Conservation (phyloP, 2,888 invertebrate genomes). For the Vesta saturnalis region DNA sequence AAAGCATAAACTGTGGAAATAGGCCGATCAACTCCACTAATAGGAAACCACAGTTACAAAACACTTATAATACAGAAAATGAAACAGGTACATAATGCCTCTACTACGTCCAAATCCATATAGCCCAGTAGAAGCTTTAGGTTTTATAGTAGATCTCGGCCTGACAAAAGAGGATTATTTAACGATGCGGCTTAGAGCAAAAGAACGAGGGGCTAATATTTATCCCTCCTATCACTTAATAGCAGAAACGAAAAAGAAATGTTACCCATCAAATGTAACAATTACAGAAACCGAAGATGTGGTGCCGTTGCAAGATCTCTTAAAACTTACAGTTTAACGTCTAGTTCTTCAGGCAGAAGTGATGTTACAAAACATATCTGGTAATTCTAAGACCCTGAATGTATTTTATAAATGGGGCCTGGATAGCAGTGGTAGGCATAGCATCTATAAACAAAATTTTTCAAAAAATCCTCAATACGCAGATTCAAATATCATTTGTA, state of each 20-base stretch:
- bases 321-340: too few species aligned
- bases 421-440: slow-evolving; percentile 27
- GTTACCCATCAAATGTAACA: slow-evolving; percentile 15
- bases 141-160: slow-evolving; percentile 19
- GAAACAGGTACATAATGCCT: slow-evolving; percentile 13
- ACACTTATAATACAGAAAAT: too few species aligned
- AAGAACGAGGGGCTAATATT: slow-evolving; percentile 18
- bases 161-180: slow-evolving; percentile 22
- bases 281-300: too few species aligned
- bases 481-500: slow-evolving; percentile 12
- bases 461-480: slow-evolving; percentile 18
- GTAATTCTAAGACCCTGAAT: too few species aligned
- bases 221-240: slow-evolving; percentile 12
- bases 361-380: too few species aligned
- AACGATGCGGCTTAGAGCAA: slow-evolving; percentile 16
- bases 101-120: slow-evolving; percentile 7
- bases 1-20: too few species aligned
- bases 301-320: too few species aligned
- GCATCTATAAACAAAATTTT: slow-evolving; percentile 24
- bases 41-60: too few species aligned
- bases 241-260: slow-evolving; percentile 12
- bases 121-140: slow-evolving; percentile 24
- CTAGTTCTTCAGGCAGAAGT: too few species aligned
- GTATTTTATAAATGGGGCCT: slow-evolving; percentile 23
- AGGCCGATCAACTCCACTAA: too few species aligned